Percentiles rank a stretch among this genome's conserved stretches.
These are phyloP conservation scores for Gadopsis bispinosus DNA, from an alignment of 2,797 vertebrate genomes.

Conservation along the genomic window DNA sequence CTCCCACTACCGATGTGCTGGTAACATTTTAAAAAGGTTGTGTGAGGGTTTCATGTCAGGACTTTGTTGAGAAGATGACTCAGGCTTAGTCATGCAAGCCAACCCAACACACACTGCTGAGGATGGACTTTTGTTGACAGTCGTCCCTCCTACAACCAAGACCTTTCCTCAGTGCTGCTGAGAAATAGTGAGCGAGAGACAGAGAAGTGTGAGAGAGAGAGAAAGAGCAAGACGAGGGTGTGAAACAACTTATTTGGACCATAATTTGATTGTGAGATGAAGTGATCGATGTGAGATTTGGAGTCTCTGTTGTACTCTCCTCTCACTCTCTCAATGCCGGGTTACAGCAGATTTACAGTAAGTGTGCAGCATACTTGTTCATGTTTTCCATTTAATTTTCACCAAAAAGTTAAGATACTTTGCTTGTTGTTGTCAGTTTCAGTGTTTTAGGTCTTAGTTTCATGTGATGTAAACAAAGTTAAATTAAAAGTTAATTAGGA, in stretches of 20 bases:
- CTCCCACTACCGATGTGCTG: slow-evolving; percentile 41
- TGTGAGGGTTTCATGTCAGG: slow-evolving; percentile 60
- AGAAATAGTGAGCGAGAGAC: slow-evolving; percentile 64
- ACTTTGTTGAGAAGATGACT: slow-evolving; percentile 76
- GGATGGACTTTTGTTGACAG: slow-evolving; percentile 76
- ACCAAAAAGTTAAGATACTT: neutral
- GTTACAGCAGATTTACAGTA: slow-evolving; percentile 72
- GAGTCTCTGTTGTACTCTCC: slow-evolving; percentile 25
- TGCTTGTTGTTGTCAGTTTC: slow-evolving; percentile 11
- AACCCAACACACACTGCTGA: slow-evolving; percentile 68
- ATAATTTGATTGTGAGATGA: slow-evolving; percentile 51
- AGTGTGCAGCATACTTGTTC: slow-evolving; percentile 55
- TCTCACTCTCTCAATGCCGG: slow-evolving; percentile 58
- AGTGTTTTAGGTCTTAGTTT: neutral
- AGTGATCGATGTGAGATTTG: slow-evolving; percentile 45
- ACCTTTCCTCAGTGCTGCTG: slow-evolving; percentile 65
- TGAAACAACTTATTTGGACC: slow-evolving; percentile 58
- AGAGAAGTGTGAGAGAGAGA: slow-evolving; percentile 61
- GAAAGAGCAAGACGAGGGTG: slow-evolving; percentile 54
- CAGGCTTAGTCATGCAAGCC: slow-evolving; percentile 79
- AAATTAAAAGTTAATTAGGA: slow-evolving; percentile 1
- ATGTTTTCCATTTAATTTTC: slow-evolving; percentile 48
- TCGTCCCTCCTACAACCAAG: slow-evolving; percentile 79
- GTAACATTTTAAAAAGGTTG: slow-evolving; percentile 26
- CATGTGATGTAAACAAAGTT: neutral